These are phyloP conservation scores for Saguinus midas DNA, from an alignment of 2,113 vertebrate genomes.

Conservation along the genomic window DNA sequence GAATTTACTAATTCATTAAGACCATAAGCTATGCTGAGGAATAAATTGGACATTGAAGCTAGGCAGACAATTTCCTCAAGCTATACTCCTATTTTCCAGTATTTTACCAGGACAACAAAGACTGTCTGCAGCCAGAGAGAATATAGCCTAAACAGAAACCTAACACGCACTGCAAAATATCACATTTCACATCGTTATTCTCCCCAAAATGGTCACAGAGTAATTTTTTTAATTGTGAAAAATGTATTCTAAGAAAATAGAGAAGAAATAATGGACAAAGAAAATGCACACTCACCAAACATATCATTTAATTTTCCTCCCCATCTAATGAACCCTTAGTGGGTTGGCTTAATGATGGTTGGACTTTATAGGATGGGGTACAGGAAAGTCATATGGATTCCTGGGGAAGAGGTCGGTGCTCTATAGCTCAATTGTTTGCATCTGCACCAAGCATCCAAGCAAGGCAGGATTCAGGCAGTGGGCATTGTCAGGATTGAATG, in stretches of 20 bases:
- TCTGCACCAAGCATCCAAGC: not conserved
- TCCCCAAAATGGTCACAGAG: not conserved
- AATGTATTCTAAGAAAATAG: conserved; percentile 34
- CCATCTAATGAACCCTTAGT: not conserved
- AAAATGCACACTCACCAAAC: not conserved
- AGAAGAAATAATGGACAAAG: not conserved
- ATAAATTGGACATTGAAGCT: not conserved
- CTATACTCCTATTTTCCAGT: not conserved
- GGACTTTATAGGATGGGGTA: rapidly evolving
- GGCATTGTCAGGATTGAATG: not conserved
- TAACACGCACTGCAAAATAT: not conserved
- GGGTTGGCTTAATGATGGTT: not conserved
- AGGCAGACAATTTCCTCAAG: conserved; percentile 26
- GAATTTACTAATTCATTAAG: conserved; percentile 10
- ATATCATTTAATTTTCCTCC: not conserved
- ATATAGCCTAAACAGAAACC: conserved; percentile 36
- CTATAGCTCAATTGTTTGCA: rapidly evolving
- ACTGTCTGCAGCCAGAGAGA: not conserved
- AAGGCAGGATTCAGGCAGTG: too few species aligned
- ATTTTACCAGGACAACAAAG: conserved; percentile 34
- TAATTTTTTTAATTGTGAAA: conserved; percentile 33
- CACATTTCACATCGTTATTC: conserved; percentile 1
- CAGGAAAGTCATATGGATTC: rapidly evolving
- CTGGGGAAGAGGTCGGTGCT: not conserved
- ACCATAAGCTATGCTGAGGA: not conserved